phyloP scores from a whole-genome alignment of 1,140 invertebrate genomes.

The Meloidogyne chitwoodi region DNA sequence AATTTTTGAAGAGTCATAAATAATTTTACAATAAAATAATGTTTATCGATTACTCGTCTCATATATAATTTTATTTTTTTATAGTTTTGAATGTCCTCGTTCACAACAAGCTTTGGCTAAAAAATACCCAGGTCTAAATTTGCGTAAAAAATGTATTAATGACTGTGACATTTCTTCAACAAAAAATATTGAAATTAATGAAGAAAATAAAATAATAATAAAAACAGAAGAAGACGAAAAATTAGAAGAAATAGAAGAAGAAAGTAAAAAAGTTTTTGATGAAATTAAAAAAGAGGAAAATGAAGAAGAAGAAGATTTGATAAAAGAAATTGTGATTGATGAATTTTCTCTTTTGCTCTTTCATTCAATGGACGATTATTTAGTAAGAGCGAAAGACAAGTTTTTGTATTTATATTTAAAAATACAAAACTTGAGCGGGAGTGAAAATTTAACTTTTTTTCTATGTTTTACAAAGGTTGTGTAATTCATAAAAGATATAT shows the following conservation, averaged over 20 bases:
- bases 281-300: neutral
- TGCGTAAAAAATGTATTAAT: neutral
- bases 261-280: neutral
- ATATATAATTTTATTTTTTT: neutral
- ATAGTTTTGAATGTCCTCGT: slow-evolving; percentile 20
- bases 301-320: slow-evolving; percentile 20
- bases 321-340: slow-evolving; percentile 30
- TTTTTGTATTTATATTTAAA: neutral
- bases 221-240: neutral
- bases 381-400: slow-evolving; percentile 7
- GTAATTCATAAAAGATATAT: too few species aligned
- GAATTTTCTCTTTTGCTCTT: slow-evolving; percentile 31
- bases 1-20: too few species aligned
- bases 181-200: neutral
- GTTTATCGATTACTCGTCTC: too few species aligned
- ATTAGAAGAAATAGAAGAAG: neutral
- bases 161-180: neutral
- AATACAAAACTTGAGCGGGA: neutral
- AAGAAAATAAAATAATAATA: neutral
- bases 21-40: too few species aligned
- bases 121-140: slow-evolving; percentile 8
- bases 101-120: slow-evolving; percentile 21
- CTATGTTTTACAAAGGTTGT: too few species aligned
- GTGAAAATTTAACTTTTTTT: too few species aligned
- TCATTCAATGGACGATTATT: slow-evolving; percentile 21